Conservation (phyloP, 2,888 invertebrate species). For the Troides oblongomaculatus region DNA sequence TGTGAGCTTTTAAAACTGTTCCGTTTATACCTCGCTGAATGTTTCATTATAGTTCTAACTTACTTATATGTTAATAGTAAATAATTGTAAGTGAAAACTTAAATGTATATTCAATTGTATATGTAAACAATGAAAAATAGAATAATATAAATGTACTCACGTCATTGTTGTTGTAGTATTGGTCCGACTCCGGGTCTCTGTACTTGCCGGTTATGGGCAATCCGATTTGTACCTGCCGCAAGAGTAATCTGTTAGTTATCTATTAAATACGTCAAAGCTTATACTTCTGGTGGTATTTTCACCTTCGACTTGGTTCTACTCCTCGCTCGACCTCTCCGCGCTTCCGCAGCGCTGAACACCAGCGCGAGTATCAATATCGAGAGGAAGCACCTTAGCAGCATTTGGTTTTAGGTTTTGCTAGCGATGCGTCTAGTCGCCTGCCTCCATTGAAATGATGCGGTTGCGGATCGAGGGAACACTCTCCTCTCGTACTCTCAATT, state of each 20-base stretch:
- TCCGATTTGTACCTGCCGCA: slow-evolving; percentile 87
- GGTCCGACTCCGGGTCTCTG: slow-evolving; percentile 92
- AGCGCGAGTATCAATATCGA: slow-evolving; percentile 41
- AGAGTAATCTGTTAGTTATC: slow-evolving; percentile 1
- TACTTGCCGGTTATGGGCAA: slow-evolving; percentile 94
- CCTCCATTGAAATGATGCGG: slow-evolving; percentile 22
- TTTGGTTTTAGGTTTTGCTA: slow-evolving; percentile 35
- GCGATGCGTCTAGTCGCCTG: slow-evolving; percentile 20
- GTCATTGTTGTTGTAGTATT: slow-evolving; percentile 93
- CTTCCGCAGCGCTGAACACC: slow-evolving; percentile 59
- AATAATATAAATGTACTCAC: slow-evolving; percentile 73
- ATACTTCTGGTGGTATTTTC: slow-evolving; percentile 22
- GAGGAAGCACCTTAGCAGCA: slow-evolving; percentile 49
- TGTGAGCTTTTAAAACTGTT: too few relatives aligned
- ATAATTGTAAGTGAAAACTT: too few relatives aligned
- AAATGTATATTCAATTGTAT: too few relatives aligned
- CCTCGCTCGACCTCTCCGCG: slow-evolving; percentile 85
- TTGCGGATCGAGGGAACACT: slow-evolving; percentile 6
- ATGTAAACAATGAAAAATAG: too few relatives aligned
- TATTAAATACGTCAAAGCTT: not conserved
- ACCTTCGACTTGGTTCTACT: slow-evolving; percentile 89
- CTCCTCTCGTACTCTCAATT: slow-evolving; percentile 67
- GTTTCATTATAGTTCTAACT: too few relatives aligned
- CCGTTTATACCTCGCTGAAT: too few relatives aligned
- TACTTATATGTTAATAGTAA: too few relatives aligned